A percentile compares a stretch with the other conserved stretches of the same genome.
phyloP scores from a whole-genome alignment of 1,140 invertebrate species.

The Oryctes rhinoceros region DNA sequence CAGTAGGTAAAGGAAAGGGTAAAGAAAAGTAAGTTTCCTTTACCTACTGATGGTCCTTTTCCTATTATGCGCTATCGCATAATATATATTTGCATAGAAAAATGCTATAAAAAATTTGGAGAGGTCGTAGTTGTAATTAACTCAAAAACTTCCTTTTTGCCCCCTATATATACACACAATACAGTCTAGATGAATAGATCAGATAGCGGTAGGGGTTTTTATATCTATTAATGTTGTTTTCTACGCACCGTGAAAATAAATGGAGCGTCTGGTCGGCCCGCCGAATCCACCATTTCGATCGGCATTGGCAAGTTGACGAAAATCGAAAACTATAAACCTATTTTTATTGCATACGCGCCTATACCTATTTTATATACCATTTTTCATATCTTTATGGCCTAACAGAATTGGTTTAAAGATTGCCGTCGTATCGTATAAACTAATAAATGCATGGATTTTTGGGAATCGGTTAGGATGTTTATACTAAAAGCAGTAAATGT shows the following conservation, averaged over 20 bases:
- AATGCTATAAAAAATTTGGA: too few relatives aligned
- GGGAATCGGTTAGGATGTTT: not conserved
- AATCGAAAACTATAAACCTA: conserved; percentile 37
- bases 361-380: conserved; percentile 31
- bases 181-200: not conserved
- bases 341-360: conserved; percentile 25
- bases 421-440: conserved; percentile 11
- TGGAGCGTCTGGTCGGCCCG: not conserved
- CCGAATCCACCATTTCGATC: not conserved
- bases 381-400: conserved; percentile 36
- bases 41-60: too few relatives aligned
- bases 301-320: conserved; percentile 11
- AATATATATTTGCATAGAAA: too few relatives aligned
- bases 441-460: conserved; percentile 25
- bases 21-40: too few relatives aligned
- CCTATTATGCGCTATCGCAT: too few relatives aligned
- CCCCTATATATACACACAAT: not conserved
- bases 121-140: not conserved
- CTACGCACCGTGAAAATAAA: conserved; percentile 1
- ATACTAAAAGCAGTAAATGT: not conserved
- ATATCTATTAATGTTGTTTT: conserved; percentile 23
- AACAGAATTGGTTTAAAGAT: conserved; percentile 25
- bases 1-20: too few relatives aligned
- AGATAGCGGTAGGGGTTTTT: not conserved
- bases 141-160: not conserved